Conservation (phyloP, 2,888 invertebrate genomes). For the Dynastes tityus region DNA sequence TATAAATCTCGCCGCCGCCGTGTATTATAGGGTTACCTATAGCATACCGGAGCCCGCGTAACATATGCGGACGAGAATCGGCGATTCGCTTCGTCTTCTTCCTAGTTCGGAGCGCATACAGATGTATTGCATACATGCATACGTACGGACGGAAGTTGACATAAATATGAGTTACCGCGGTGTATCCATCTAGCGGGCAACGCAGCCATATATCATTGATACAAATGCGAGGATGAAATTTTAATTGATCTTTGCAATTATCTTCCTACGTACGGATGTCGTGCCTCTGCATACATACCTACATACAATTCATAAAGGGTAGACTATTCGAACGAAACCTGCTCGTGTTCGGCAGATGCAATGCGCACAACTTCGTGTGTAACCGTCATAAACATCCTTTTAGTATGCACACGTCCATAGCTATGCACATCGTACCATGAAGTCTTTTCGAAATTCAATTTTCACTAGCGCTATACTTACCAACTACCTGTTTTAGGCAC, state of each 20-base stretch:
- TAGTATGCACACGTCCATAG: neutral
- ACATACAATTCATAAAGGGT: neutral
- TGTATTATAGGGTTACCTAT: neutral
- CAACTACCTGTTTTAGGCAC: neutral
- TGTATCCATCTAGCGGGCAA: neutral
- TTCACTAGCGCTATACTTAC: neutral
- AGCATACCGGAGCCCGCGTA: neutral
- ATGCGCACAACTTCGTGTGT: neutral
- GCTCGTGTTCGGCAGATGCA: neutral
- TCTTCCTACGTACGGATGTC: neutral
- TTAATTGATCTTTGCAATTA: conserved; percentile 19
- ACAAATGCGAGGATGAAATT: conserved; percentile 13
- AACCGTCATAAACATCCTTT: neutral
- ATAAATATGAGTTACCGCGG: conserved; percentile 5
- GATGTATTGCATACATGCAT: neutral
- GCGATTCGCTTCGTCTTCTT: neutral
- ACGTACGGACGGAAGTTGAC: neutral
- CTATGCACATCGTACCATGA: neutral
- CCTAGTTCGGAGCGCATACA: neutral
- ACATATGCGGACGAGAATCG: conserved; percentile 5
- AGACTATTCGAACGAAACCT: no score
- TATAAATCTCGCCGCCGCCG: neutral
- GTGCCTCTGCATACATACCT: neutral
- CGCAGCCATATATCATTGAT: neutral
- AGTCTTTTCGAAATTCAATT: neutral